Conservation (phyloP, 2,113 vertebrate species). For the Beaufortia kweichowensis region DNA sequence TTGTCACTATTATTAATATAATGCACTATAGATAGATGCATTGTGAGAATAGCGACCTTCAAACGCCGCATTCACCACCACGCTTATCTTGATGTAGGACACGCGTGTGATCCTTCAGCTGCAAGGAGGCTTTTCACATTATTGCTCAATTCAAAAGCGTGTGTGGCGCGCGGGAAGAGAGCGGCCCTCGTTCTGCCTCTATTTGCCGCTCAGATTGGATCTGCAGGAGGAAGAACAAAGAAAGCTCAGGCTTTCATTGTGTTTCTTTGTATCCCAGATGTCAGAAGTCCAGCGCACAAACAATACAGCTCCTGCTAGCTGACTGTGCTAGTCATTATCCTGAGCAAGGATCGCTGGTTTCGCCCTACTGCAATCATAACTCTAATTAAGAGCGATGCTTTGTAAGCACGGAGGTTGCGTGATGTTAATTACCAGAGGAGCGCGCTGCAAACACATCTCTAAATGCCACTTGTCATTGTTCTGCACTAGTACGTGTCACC, state of each 20-base stretch:
- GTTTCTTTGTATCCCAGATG: slow-evolving; percentile 72
- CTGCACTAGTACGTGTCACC: slow-evolving; percentile 50
- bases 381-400: slow-evolving; percentile 78
- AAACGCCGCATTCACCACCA: neutral
- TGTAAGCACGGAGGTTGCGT: slow-evolving; percentile 74
- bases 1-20: neutral
- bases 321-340: slow-evolving; percentile 68
- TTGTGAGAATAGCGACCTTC: slow-evolving; percentile 9
- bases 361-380: slow-evolving; percentile 71
- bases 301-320: slow-evolving; percentile 63
- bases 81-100: slow-evolving; percentile 22
- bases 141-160: slow-evolving; percentile 47
- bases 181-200: slow-evolving; percentile 57
- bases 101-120: neutral
- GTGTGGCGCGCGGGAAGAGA: slow-evolving; percentile 17
- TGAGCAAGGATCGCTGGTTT: slow-evolving; percentile 65
- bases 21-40: neutral
- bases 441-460: slow-evolving; percentile 56
- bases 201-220: slow-evolving; percentile 74
- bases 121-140: slow-evolving; percentile 58
- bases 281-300: slow-evolving; percentile 68
- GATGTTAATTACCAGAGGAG: slow-evolving; percentile 69
- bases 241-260: slow-evolving; percentile 63
- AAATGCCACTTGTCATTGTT: slow-evolving; percentile 68
- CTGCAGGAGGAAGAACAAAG: slow-evolving; percentile 69